Evolutionary conservation across 2,888 invertebrate genomes (phyloP).

Genomic region (Agonopterix arenella): DNA sequence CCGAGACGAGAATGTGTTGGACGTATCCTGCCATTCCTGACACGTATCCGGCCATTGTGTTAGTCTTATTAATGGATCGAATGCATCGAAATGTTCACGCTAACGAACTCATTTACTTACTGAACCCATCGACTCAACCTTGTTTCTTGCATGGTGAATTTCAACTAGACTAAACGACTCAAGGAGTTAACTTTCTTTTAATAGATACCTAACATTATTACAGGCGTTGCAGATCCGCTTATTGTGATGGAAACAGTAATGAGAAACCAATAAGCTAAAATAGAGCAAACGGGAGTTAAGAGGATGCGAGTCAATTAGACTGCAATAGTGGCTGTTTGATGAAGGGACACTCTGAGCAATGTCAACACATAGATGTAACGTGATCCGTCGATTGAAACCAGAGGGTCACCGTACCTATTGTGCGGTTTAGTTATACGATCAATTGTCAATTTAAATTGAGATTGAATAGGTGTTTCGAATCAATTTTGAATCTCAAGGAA

Average conservation of each 20-base stretch:
- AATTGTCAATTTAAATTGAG: no score
- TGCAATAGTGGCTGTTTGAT: slow-evolving; percentile 50
- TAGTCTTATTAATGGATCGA: slow-evolving; percentile 8
- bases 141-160: no score
- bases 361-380: slow-evolving; percentile 62
- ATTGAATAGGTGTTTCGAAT: no score
- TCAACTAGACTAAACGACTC: no score
- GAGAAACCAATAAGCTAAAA: slow-evolving; percentile 18
- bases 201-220: no score
- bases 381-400: slow-evolving; percentile 53
- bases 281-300: slow-evolving; percentile 35
- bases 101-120: slow-evolving; percentile 2
- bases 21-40: slow-evolving; percentile 45
- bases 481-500: no score
- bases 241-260: background rate
- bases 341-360: slow-evolving; percentile 39
- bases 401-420: slow-evolving; percentile 52
- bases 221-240: no score
- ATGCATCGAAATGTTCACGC: slow-evolving; percentile 3
- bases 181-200: no score
- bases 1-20: slow-evolving; percentile 49
- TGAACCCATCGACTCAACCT: no score
- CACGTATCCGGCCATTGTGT: slow-evolving; percentile 60
- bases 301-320: slow-evolving; percentile 49
- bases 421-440: slow-evolving; percentile 37